These are phyloP conservation scores for Polymixis lichenea DNA, from an alignment of 2,888 invertebrate genomes.

Conservation along the genomic window DNA sequence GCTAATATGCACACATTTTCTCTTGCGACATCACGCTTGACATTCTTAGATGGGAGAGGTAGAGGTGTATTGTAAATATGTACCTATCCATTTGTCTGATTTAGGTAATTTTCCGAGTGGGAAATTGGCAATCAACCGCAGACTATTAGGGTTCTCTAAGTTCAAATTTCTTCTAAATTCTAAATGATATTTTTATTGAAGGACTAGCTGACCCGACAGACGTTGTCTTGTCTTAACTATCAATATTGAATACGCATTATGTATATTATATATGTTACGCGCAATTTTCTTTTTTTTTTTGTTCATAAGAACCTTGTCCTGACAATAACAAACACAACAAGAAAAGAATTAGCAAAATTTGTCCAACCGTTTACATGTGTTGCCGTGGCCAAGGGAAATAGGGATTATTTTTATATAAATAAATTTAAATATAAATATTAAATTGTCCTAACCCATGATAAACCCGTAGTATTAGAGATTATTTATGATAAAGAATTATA, in stretches of 20 bases:
- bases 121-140: neutral
- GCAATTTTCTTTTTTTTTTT: too few species aligned
- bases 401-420: too few species aligned
- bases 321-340: too few species aligned
- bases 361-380: too few species aligned
- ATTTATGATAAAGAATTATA: neutral
- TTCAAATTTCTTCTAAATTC: neutral
- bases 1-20: conserved; percentile 66
- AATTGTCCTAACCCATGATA: neutral
- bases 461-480: neutral
- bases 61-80: neutral
- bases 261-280: too few species aligned
- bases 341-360: too few species aligned
- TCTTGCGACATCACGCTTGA: conserved; percentile 45
- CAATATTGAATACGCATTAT: too few species aligned
- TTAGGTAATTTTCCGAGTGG: neutral
- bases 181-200: neutral
- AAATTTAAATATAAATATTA: neutral
- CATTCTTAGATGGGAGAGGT: conserved; percentile 57
- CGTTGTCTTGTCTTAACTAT: too few species aligned
- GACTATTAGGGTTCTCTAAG: too few species aligned
- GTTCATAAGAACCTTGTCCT: too few species aligned
- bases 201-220: too few species aligned
- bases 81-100: neutral
- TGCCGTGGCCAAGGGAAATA: too few species aligned